phyloP scores from a whole-genome alignment of 2,888 invertebrate species.

The Pseudoips prasinana region DNA sequence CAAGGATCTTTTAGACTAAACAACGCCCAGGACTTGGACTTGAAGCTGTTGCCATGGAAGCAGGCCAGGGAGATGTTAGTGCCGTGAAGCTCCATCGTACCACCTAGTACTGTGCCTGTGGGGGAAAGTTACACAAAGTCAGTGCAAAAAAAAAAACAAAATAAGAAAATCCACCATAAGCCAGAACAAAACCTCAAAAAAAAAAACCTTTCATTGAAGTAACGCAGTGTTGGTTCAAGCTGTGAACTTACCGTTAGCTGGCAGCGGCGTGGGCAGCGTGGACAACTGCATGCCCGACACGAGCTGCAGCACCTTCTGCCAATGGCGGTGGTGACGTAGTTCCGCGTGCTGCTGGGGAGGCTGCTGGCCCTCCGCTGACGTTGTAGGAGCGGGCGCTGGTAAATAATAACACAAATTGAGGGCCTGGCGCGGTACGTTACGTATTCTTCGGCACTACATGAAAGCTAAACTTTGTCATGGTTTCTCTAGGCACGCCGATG shows the following conservation, averaged over 20 bases:
- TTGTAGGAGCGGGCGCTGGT: conserved; percentile 16
- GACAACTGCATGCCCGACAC: conserved; percentile 91
- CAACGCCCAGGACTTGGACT: conserved; percentile 97
- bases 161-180: too few relatives aligned
- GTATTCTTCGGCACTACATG: too few relatives aligned
- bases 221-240: too few relatives aligned
- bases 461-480: too few relatives aligned
- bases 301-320: conserved; percentile 93
- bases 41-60: conserved; percentile 98
- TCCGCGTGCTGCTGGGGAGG: conserved; percentile 66
- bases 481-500: too few relatives aligned
- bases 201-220: too few relatives aligned
- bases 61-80: conserved; percentile 97
- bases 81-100: conserved; percentile 93
- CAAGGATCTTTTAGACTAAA: conserved; percentile 96
- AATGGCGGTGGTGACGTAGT: conserved; percentile 94
- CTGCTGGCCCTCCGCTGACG: conserved; percentile 19
- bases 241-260: conserved; percentile 71
- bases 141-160: too few relatives aligned
- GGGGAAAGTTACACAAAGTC: not conserved
- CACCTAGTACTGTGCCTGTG: conserved; percentile 90
- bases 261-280: conserved; percentile 85
- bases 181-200: too few relatives aligned
- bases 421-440: too few relatives aligned
- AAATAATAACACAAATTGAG: not conserved